Evolutionary conservation across 2,113 vertebrate species (phyloP).

Genomic region (Panurus biarmicus): DNA sequence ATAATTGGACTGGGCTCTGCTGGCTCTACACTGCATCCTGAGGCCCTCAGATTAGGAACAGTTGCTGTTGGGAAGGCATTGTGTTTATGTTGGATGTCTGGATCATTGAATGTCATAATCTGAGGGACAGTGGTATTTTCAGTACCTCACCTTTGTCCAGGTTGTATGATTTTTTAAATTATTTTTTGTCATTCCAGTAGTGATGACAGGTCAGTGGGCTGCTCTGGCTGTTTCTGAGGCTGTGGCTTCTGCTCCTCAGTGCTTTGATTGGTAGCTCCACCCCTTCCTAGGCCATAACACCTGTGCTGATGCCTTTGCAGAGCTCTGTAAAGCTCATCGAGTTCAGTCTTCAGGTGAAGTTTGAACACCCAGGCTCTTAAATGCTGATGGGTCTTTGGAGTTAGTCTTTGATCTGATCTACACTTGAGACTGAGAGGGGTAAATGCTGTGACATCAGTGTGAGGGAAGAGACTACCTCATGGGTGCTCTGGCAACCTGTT

Average conservation of each 20-base stretch:
- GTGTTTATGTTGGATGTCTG: not conserved
- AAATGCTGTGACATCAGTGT: not conserved
- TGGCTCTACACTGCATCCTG: not conserved
- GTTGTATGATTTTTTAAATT: not conserved
- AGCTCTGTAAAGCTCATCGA: not conserved
- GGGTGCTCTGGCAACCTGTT: not conserved
- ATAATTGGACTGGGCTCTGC: not conserved
- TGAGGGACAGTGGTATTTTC: not conserved
- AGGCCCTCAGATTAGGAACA: not conserved
- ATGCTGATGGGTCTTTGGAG: not conserved
- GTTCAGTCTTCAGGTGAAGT: not conserved
- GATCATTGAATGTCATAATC: not conserved
- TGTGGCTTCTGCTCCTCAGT: not conserved
- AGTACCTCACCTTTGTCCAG: not conserved
- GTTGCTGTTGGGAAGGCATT: not conserved
- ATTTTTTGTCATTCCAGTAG: not conserved
- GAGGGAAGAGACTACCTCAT: not conserved
- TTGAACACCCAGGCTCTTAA: not conserved
- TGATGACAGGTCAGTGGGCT: not conserved
- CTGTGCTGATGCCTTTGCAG: not conserved
- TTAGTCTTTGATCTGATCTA: not conserved
- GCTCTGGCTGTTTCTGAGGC: not conserved
- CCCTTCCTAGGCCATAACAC: not conserved
- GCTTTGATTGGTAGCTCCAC: not conserved
- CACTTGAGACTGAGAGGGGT: not conserved